Conservation (phyloP, 2,113 vertebrate genomes). For the Probosciger aterrimus region DNA sequence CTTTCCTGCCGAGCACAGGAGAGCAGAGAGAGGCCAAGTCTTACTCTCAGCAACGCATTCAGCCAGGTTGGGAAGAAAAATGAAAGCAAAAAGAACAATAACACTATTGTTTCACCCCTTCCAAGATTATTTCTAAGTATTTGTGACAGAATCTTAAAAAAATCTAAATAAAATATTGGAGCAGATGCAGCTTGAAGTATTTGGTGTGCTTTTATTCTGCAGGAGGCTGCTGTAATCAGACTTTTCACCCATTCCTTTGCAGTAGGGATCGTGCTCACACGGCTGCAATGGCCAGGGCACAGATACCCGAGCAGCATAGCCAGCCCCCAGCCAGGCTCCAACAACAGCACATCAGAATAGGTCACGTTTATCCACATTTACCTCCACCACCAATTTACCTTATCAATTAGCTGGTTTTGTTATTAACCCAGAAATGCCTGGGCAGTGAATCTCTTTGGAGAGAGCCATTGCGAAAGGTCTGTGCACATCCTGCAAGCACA, state of each 20-base stretch:
- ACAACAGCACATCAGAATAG: background rate
- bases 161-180: background rate
- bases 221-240: background rate
- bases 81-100: background rate
- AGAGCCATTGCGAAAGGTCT: background rate
- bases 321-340: background rate
- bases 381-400: background rate
- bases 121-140: background rate
- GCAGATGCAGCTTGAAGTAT: background rate
- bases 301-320: fast-evolving
- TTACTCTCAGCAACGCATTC: background rate
- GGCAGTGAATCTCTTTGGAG: background rate
- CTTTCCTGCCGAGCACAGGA: background rate
- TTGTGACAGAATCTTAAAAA: background rate
- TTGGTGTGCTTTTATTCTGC: background rate
- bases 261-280: background rate
- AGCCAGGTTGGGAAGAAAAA: background rate
- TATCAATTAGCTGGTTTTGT: background rate
- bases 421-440: background rate
- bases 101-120: background rate
- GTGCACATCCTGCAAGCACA: background rate
- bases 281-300: background rate
- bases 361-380: background rate
- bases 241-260: background rate
- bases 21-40: background rate